Conservation (phyloP, 2,113 vertebrate species). For the Erythrocercus mccallii region DNA sequence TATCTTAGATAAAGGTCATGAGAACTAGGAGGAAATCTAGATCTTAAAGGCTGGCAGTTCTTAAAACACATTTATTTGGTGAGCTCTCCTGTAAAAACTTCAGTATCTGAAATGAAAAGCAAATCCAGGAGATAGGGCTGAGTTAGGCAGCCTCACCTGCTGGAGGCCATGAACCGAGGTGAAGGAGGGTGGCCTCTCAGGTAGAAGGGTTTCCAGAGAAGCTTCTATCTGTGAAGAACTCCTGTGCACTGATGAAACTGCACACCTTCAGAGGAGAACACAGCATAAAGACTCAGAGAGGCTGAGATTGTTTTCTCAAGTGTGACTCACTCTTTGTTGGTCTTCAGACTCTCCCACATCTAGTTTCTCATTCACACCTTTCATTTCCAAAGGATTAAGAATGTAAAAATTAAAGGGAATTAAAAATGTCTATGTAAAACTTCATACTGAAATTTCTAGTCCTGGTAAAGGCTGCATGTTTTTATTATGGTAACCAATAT, state of each 20-base stretch:
- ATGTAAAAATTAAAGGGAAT: background rate
- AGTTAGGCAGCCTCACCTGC: background rate
- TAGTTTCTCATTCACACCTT: background rate
- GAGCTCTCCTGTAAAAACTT: background rate
- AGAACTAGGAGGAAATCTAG: background rate
- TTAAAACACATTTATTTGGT: background rate
- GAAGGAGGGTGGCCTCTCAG: background rate
- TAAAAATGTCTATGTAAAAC: background rate
- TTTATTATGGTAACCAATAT: background rate
- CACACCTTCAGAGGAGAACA: background rate
- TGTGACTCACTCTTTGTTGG: background rate
- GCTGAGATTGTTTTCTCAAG: background rate
- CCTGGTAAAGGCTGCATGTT: background rate
- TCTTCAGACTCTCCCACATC: background rate
- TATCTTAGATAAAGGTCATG: background rate
- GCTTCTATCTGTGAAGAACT: background rate
- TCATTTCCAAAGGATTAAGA: background rate
- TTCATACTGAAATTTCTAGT: background rate
- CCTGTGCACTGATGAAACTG: rapidly evolving
- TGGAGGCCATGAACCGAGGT: background rate
- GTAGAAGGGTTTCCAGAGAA: background rate
- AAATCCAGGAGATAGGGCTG: background rate
- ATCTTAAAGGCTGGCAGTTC: background rate
- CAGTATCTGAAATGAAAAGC: background rate
- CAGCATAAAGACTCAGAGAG: background rate